Conservation (phyloP, 2,888 invertebrate species). For the Agriotes lineatus region DNA sequence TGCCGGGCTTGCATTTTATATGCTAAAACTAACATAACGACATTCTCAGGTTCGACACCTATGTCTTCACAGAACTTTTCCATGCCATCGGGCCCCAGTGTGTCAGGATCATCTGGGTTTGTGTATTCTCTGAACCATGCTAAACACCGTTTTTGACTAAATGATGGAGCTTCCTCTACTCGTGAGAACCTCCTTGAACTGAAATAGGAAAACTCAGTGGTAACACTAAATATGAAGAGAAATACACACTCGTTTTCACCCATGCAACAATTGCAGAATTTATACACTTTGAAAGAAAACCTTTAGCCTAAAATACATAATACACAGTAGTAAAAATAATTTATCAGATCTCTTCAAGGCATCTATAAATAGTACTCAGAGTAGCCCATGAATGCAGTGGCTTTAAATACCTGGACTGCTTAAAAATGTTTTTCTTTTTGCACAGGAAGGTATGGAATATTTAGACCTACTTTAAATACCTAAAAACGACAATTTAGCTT, state of each 20-base stretch:
- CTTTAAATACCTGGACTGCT: conserved; percentile 4
- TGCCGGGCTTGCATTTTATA: conserved; percentile 95
- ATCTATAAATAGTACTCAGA: conserved; percentile 36
- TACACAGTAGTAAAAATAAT: conserved; percentile 35
- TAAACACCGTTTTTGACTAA: conserved; percentile 87
- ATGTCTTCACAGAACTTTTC: conserved; percentile 95
- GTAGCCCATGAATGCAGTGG: conserved; percentile 11
- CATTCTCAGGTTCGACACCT: conserved; percentile 94
- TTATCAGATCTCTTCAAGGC: conserved; percentile 29
- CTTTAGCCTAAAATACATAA: conserved; percentile 10
- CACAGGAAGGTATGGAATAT: not conserved
- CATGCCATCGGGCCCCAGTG: conserved; percentile 93
- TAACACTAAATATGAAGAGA: not conserved
- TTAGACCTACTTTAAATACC: not conserved
- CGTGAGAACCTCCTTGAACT: conserved; percentile 82
- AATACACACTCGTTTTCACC: conserved; percentile 49
- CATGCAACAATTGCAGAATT: conserved; percentile 50
- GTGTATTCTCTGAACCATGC: conserved; percentile 94
- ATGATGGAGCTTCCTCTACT: conserved; percentile 79
- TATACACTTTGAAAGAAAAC: conserved; percentile 40
- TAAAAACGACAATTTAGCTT: not conserved
- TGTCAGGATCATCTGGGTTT: conserved; percentile 82
- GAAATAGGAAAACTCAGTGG: conserved; percentile 59
- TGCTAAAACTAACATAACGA: conserved; percentile 89
- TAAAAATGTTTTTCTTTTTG: not conserved